phyloP scores from a whole-genome alignment of 2,888 invertebrate species.

The Drosophila hamatofila region DNA sequence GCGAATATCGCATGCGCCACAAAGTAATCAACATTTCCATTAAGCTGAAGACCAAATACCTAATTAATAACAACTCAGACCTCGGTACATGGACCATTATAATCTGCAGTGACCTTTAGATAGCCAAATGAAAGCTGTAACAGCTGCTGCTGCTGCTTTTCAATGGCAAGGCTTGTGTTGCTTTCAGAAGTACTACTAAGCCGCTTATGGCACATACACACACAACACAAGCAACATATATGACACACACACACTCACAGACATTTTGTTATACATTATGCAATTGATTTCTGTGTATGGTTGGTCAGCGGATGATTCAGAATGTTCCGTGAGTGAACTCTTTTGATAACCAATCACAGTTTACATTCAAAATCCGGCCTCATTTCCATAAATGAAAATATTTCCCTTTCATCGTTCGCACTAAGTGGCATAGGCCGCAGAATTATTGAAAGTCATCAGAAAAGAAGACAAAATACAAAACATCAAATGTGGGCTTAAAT shows the following conservation, averaged over 20 bases:
- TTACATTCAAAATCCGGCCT: background rate
- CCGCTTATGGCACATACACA: constrained; percentile 33
- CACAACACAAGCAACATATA: background rate
- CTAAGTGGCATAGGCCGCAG: constrained; percentile 33
- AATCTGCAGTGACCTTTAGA: constrained; percentile 17
- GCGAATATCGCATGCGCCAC: background rate
- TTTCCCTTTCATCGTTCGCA: constrained; percentile 27
- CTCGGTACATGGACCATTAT: background rate
- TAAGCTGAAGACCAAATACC: background rate
- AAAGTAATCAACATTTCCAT: constrained; percentile 26
- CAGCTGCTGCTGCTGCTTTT: constrained; percentile 23
- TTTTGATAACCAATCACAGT: background rate
- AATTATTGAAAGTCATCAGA: constrained; percentile 29
- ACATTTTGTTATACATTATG: background rate
- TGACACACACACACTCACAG: background rate
- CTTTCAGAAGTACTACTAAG: constrained; percentile 26
- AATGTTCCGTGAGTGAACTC: constrained; percentile 4
- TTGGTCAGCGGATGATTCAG: constrained; percentile 20
- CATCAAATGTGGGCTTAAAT: background rate
- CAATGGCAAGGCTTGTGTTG: constrained; percentile 17
- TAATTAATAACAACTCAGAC: background rate
- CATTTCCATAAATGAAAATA: constrained; percentile 39
- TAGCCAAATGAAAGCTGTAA: background rate
- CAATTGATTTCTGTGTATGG: background rate
- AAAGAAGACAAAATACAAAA: background rate